phyloP scores from a whole-genome alignment of 2,113 vertebrate species.

The Phalacrocorax aristotelis region DNA sequence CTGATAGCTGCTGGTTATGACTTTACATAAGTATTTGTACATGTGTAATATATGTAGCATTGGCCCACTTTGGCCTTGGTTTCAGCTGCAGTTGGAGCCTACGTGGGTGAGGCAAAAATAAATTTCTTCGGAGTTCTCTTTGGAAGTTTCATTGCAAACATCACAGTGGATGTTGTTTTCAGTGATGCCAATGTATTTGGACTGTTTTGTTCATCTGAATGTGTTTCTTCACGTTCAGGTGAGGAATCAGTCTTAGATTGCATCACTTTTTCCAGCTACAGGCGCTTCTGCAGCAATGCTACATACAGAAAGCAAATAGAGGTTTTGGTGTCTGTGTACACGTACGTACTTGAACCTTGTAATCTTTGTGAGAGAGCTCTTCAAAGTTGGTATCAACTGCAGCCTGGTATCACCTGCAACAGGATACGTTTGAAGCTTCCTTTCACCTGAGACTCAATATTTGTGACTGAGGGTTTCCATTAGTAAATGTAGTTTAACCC shows the following conservation, averaged over 20 bases:
- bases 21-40: background rate
- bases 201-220: background rate
- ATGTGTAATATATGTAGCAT: background rate
- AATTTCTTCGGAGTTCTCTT: background rate
- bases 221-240: background rate
- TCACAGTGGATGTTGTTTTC: background rate
- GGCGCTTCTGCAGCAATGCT: background rate
- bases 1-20: background rate
- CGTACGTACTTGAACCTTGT: rapidly evolving
- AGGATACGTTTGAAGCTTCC: background rate
- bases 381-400: background rate
- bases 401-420: background rate
- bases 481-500: background rate
- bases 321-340: background rate
- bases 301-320: background rate
- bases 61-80: background rate
- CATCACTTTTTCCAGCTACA: background rate
- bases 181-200: background rate
- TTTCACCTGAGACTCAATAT: background rate
- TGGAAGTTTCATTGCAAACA: background rate
- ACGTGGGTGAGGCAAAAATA: background rate
- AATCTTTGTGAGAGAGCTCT: background rate
- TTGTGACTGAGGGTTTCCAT: background rate
- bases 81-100: background rate
- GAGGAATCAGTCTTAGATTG: background rate